Conservation (phyloP, 2,797 vertebrate species). For the Zalophus californianus region DNA sequence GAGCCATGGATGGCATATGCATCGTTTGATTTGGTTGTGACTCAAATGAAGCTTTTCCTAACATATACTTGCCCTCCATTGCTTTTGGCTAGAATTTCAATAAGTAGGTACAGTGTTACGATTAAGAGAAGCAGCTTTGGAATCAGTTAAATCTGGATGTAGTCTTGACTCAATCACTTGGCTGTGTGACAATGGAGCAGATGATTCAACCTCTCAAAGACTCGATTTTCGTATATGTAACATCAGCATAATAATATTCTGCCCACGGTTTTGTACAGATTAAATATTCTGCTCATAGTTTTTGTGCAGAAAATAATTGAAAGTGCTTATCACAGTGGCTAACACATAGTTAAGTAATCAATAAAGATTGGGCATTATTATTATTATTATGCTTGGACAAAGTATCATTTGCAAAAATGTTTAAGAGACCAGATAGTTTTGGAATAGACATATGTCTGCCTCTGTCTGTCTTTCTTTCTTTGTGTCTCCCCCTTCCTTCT, state of each 20-base stretch:
- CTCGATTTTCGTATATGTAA: background rate
- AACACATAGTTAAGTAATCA: background rate
- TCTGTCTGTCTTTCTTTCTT: background rate
- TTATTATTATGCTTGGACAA: background rate
- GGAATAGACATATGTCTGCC: background rate
- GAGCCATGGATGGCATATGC: background rate
- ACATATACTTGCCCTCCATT: background rate
- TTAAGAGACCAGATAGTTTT: background rate
- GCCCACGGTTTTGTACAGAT: background rate
- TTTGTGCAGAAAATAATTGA: background rate
- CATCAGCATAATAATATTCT: background rate
- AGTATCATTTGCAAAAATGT: background rate
- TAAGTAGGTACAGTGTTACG: too few species aligned
- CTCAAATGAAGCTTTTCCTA: conserved; percentile 33
- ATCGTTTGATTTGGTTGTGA: background rate
- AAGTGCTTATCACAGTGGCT: background rate
- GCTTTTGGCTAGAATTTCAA: background rate
- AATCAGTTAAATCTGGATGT: background rate
- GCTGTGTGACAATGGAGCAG: background rate
- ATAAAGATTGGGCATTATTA: background rate
- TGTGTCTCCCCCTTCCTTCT: background rate
- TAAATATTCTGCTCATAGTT: too few species aligned
- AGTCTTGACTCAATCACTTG: background rate
- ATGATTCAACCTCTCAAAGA: background rate
- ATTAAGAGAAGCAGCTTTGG: background rate